Percentiles rank a stretch among this genome's conserved stretches.
phyloP scores from a whole-genome alignment of 2,113 vertebrate species.

The Saiga tatarica region DNA sequence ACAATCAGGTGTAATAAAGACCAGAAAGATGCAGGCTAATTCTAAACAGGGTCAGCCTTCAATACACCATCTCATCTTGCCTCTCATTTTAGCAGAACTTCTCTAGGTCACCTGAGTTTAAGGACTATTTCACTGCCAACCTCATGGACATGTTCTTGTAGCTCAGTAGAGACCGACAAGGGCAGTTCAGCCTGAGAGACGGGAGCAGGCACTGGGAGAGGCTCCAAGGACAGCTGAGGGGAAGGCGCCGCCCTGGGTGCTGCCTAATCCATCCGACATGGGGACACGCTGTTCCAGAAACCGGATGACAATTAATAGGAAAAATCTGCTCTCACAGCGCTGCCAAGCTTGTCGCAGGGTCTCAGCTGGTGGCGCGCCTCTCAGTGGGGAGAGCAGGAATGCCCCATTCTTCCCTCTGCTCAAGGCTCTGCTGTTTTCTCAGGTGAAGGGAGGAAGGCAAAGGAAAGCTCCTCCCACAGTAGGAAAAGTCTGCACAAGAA shows the following conservation, averaged over 20 bases:
- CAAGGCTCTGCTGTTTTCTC: not conserved
- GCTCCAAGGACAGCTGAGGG: constrained; percentile 37
- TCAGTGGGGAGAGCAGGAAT: not conserved
- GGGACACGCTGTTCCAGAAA: constrained; percentile 75
- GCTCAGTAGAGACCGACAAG: not conserved
- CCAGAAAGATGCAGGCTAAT: not conserved
- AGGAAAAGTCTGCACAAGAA: not conserved
- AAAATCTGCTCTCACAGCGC: constrained; percentile 73
- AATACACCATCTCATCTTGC: not conserved
- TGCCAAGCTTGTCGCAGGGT: constrained; percentile 73
- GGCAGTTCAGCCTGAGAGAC: not conserved
- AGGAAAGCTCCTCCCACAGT: not conserved
- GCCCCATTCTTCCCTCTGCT: not conserved
- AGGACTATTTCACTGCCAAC: not conserved
- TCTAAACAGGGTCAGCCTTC: not conserved
- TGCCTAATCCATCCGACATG: constrained; percentile 53
- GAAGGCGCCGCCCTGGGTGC: constrained; percentile 41
- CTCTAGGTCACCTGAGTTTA: not conserved
- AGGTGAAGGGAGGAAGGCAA: not conserved
- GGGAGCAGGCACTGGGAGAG: not conserved
- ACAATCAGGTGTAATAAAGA: not conserved
- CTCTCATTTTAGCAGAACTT: not conserved
- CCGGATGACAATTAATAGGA: constrained; percentile 76
- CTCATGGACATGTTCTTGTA: not conserved
- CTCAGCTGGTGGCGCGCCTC: constrained; percentile 72